Base-by-base conservation (phyloP, 2,113 vertebrate genomes). In the Cyprinodon tularosa region DNA sequence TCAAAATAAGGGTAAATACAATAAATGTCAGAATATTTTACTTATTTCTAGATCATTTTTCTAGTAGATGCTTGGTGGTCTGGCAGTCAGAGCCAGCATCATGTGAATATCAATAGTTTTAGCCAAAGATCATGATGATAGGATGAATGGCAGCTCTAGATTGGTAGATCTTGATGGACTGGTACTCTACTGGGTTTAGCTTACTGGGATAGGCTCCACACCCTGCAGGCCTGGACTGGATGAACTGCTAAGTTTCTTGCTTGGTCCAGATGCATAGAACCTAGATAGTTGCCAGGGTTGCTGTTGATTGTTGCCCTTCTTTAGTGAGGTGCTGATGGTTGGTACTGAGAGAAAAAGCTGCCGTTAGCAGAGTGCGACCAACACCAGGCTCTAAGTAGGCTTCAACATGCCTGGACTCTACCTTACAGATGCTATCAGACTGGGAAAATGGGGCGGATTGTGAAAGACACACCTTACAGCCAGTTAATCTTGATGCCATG, bases 341-440 rank as follows among this genome's bases (percentile, higher is more conserved):
- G 48, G 13, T 17, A 20, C 48, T 17, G 13, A 53, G 48, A 53
- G 48, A 53, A 53, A 53, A 17, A 15, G 48, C 6, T 53, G 48
- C 48, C 13, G 15, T 42, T 42, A 42, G 48, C 48, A 53, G 48
- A 17, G 48, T 6, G 14, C 4, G 48, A 6, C 48, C 48, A 20
- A 14, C 48, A 20, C 6, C 2, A 29, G 13, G 48, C 8, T 20
- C 14, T 20, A 50, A 14, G 22, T 15, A 39, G 29, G 69, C 14
- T 47, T 64, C 12, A 62, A 22, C 80, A 39, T 74, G 80, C 17
- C 62, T 17, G 53, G 65, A 61, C 50, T 37, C n/a, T 66, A 63
- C 20, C 29, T 13, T 38, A 9, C 7, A 45, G 57, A 40, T 42
- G 29, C 60, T 20, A 17, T n/a, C 22, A 62, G 36, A 37, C 15